Base-by-base conservation (phyloP, 1,140 invertebrate genomes). In the Pomacea maculata region DNA sequence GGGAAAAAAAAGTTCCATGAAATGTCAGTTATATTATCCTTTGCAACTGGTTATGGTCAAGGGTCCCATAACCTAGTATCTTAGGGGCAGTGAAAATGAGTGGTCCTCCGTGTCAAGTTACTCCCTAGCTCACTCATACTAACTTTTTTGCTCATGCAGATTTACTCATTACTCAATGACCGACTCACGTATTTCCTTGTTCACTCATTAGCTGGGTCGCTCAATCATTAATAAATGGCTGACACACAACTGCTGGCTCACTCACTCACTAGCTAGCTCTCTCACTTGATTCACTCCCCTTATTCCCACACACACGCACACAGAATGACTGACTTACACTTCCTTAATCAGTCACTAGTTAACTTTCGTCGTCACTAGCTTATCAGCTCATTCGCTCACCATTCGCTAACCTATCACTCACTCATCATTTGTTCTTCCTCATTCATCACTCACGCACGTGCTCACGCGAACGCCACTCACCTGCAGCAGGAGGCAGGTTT, bases 401-500 rank as follows among this genome's bases (percentile, higher is more conserved):
- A n/a, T 29, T 54, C 67, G 1, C 67, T 25, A 2, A 11, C 67
- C 8, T 17, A 61, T 17, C 57, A 14, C 67, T 21, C 67, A 65
- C 64, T 65, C 64, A 65, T n/a, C 64, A 17, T 0, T 19, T 68
- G 67, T 19, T 68, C n/a, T n/a, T n/a, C 67, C 21, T 19, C 55
- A 1, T 57, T 57, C 55, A 14, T 57, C 55, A 57, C 57, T 17
- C 57, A 9, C 15, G 4, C 57, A 11, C 15, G 57, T 61, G 57
- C 15, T 61, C 34, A 45, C 34, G 34, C 34, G 3, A 2, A 45
- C 34, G 34, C 34, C 34, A 45, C 34, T 14, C 29, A 81, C 80
- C 80, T 81, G 65, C n/a, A 57, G n/a, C 0, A 75, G 74, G 9
- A 77, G 55, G 34, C 80, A 57, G 34, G 74, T 68, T 45, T 81